Evolutionary conservation across 1,140 invertebrate genomes (phyloP).

Genomic region (Macrotrachela quadricornifera): DNA sequence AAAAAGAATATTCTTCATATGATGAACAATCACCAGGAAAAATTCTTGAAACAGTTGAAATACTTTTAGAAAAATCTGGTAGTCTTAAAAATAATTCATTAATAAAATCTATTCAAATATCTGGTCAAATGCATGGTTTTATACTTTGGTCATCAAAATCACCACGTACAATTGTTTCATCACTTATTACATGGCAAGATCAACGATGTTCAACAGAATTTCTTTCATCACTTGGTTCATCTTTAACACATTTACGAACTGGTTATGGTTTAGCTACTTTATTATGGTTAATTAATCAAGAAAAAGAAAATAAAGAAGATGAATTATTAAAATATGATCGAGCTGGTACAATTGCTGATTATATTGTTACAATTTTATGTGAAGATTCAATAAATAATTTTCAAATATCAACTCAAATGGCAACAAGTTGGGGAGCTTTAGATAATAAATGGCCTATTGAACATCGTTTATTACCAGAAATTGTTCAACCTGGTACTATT

Average conservation of each 20-base stretch:
- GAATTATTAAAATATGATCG: constrained; percentile 43
- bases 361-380: constrained; percentile 52
- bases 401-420: constrained; percentile 58
- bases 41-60: too few relatives aligned
- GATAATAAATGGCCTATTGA: constrained; percentile 53
- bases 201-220: constrained; percentile 51
- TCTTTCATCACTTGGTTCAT: constrained; percentile 42
- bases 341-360: constrained; percentile 57
- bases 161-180: not conserved
- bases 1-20: too few relatives aligned
- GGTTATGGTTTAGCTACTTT: constrained; percentile 63
- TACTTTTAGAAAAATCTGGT: too few relatives aligned
- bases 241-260: constrained; percentile 46
- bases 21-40: too few relatives aligned
- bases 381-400: constrained; percentile 37
- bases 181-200: constrained; percentile 31
- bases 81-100: too few relatives aligned
- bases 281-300: constrained; percentile 43
- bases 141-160: not conserved
- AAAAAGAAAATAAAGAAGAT: constrained; percentile 39
- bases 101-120: constrained; percentile 8
- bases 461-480: constrained; percentile 44
- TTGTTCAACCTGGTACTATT: constrained; percentile 41
- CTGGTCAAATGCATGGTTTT: constrained; percentile 13
- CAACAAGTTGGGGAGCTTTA: constrained; percentile 67